Evolutionary conservation across 2,888 invertebrate genomes (phyloP), one percentile per base, ranked within the genome.

Genomic region (Hylaea fasciaria): DNA sequence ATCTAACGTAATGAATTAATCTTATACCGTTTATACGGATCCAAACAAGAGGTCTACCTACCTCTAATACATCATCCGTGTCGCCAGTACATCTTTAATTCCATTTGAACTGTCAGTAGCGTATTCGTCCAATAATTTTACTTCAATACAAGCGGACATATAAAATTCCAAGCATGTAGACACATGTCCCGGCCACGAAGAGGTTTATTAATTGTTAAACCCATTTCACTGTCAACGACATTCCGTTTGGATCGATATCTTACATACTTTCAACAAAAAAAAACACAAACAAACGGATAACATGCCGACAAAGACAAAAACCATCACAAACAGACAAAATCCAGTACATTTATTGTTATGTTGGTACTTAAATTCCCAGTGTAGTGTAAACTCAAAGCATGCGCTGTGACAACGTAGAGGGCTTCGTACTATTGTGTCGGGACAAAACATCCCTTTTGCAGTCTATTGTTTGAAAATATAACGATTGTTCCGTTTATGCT

Each of bases 151-250:
- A 66, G 70, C 68, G 71, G 72, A 70, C 61, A 65, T 62, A 50
- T 72, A 76, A 82, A 81, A 85, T 85, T 66, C 76, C 62, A 76
- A 80, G 80, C 74, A 82, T 78, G 78, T 77, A 72, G 78, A 76
- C 83, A 83, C 87, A 83, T 81, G 81, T 82, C 75, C 72, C 74
- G 68, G 52, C 69, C 68, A 67, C 70, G 66, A 77, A 89, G 88
- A 87, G 89, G 84, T 88, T 89, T 91, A 91, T 91, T 92, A 90
- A 90, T 89, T 89, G 86, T 86, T 80, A 81, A 83, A 90, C 91
- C 90, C 90, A 88, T 87, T 91, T 91, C 89, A 90, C 88, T 89
- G 92, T 90, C 92, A 89, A 83, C 86, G 83, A 78, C 91, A 90
- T 87, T 83, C 89, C 85, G 68, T 67, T 71, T 71, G 76, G 86